Evolutionary conservation across 2,888 invertebrate genomes (phyloP).

Genomic region (Eilema depressum): DNA sequence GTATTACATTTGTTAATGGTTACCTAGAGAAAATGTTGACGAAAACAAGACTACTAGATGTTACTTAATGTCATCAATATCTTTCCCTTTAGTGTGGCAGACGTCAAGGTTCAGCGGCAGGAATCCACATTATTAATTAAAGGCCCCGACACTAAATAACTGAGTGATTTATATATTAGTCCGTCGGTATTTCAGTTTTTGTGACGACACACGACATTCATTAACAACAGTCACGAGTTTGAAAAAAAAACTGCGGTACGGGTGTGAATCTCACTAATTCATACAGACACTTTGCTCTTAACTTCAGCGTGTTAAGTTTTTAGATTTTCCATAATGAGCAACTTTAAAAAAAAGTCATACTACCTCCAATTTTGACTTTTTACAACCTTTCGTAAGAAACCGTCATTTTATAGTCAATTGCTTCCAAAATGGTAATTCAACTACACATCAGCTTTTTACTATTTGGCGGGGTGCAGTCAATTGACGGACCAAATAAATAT

Average conservation of each 20-base stretch:
- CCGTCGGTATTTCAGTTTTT: slow-evolving; percentile 73
- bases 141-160: slow-evolving; percentile 71
- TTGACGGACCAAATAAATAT: too few relatives aligned
- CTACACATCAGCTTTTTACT: too few relatives aligned
- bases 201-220: slow-evolving; percentile 77
- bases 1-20: neutral
- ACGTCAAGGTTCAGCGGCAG: slow-evolving; percentile 63
- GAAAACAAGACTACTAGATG: neutral
- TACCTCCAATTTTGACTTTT: too few relatives aligned
- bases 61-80: neutral
- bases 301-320: neutral
- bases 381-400: too few relatives aligned
- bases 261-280: slow-evolving; percentile 45
- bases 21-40: neutral
- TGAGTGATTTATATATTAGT: slow-evolving; percentile 73
- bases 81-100: slow-evolving; percentile 16
- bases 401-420: too few relatives aligned
- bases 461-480: too few relatives aligned
- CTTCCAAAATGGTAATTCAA: too few relatives aligned
- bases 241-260: slow-evolving; percentile 43
- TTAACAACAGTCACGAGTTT: slow-evolving; percentile 59
- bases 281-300: slow-evolving; percentile 20
- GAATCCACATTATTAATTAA: slow-evolving; percentile 80
- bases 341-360: neutral
- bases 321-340: neutral